Evolutionary conservation across 1,140 invertebrate species (phyloP).

Genomic region (Drosophila parabipectinata): DNA sequence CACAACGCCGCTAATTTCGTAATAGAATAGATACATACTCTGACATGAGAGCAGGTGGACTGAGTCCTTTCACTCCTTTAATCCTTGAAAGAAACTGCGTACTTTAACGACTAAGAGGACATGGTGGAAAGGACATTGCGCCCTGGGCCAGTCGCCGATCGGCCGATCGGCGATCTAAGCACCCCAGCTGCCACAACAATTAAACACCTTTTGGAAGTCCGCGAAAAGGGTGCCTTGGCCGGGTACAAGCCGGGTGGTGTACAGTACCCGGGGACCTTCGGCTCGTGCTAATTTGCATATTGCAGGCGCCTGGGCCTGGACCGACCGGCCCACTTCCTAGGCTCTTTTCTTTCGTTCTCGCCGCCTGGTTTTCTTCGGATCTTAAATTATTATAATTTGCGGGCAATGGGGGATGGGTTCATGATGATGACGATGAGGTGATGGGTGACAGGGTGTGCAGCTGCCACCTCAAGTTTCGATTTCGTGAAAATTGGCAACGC

Average conservation of each 20-base stretch:
- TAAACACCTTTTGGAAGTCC: conserved; percentile 60
- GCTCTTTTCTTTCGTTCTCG: conserved; percentile 19
- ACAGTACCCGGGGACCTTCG: conserved; percentile 11
- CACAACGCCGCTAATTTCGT: conserved; percentile 58
- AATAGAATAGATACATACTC: conserved; percentile 38
- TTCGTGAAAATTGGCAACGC: too few species aligned
- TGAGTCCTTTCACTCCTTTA: too few species aligned
- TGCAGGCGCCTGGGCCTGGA: too few species aligned
- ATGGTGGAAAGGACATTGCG: too few species aligned
- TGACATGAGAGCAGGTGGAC: too few species aligned
- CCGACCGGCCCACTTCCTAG: conserved; percentile 64
- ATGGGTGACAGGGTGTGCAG: too few species aligned
- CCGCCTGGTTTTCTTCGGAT: conserved; percentile 22
- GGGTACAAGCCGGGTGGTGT: conserved; percentile 31
- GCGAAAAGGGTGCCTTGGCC: conserved; percentile 8
- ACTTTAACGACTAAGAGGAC: too few species aligned
- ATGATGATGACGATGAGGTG: neutral
- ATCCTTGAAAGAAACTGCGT: too few species aligned
- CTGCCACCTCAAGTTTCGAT: too few species aligned
- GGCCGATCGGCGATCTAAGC: too few species aligned
- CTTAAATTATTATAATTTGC: conserved; percentile 74
- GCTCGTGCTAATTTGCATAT: conserved; percentile 76
- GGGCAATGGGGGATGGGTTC: conserved; percentile 3
- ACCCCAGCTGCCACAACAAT: conserved; percentile 55
- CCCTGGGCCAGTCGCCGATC: too few species aligned